Evolutionary conservation across 2,888 invertebrate species (phyloP), one percentile per base, ranked within the genome.

Genomic region (Mimas tiliae): DNA sequence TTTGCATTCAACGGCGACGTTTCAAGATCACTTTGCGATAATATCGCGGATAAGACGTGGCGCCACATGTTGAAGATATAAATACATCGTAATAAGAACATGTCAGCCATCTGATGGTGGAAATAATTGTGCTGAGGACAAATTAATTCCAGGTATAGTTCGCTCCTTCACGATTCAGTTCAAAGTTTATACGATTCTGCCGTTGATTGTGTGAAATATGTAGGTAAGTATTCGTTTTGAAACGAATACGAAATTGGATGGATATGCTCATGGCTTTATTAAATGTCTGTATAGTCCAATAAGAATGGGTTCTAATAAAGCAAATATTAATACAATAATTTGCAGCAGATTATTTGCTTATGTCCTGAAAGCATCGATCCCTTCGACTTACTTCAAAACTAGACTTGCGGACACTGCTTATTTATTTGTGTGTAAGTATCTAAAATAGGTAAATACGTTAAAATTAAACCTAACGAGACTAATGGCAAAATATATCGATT

Each of bases 1-100:
- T 71, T 70, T 68, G 52, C 67, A 63, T 65, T 71, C 70, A 67
- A 48, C 58, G 14, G 27, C 70, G 69, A 70, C 71, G 65, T 70
- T 68, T 70, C 75, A 77, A 74, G 78, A 71, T 68, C 74, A 72
- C 66, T n/a, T n/a, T 69, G 68, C 65, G 72, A 70, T 70, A 52
- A 62, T 16, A 70, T 70, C 58, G 66, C 69, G 50, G 75, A 72
- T 72, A 74, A 74, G 63, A 69, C 48, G 51, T 73, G 78, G 75
- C 77, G 78, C 78, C 78, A 67, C 78, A 66, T 67, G 21, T 42
- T 38, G 38, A 1, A 27, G 65, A 63, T 74, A 78, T 77, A 73
- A 74, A 78, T 78, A 75, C 72, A 75, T 72, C 68, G 71, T 69
- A 74, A 74, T 78, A 73, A 69, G 70, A 68, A 65, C 67, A 73